phyloP scores from a whole-genome alignment of 1,140 invertebrate genomes.

The Drosophila tsacasi region DNA sequence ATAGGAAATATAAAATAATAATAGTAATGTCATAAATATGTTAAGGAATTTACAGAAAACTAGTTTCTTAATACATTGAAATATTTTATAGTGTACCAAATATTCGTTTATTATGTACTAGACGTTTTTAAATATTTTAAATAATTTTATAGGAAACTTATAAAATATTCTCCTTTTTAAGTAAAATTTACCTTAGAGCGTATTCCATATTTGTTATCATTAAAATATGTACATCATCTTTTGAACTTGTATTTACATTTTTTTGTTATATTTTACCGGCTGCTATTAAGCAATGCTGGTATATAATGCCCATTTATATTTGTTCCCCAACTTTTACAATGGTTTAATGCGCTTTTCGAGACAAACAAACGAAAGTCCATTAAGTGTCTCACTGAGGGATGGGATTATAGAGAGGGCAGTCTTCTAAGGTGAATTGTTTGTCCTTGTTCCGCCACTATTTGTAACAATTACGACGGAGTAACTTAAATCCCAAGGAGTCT shows the following conservation, averaged over 20 bases:
- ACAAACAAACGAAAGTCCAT: conserved; percentile 55
- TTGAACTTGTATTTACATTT: neutral
- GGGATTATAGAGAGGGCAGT: neutral
- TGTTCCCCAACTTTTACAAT: conserved; percentile 47
- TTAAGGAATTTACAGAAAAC: neutral
- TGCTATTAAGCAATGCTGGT: conserved; percentile 25
- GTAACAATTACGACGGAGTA: conserved; percentile 51
- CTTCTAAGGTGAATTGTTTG: conserved; percentile 16
- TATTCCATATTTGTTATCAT: neutral
- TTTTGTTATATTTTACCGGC: conserved; percentile 32
- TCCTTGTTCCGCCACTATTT: conserved; percentile 42
- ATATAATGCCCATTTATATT: conserved; percentile 55
- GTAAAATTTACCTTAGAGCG: neutral
- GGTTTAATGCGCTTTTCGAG: conserved; percentile 51
- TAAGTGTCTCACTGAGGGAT: conserved; percentile 22
- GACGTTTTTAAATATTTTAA: neutral
- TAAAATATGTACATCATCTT: neutral
- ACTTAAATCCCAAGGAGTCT: conserved; percentile 39
- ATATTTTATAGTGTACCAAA: neutral
- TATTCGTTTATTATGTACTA: too few species aligned
- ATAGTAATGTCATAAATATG: neutral
- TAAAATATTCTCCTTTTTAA: neutral
- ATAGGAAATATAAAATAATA: neutral
- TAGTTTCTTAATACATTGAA: neutral
- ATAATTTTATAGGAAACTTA: fast-evolving